Evolutionary conservation across 92 coral and sea anemone genomes (phyloP).

Genomic region (Scolanthus callimorphus): DNA sequence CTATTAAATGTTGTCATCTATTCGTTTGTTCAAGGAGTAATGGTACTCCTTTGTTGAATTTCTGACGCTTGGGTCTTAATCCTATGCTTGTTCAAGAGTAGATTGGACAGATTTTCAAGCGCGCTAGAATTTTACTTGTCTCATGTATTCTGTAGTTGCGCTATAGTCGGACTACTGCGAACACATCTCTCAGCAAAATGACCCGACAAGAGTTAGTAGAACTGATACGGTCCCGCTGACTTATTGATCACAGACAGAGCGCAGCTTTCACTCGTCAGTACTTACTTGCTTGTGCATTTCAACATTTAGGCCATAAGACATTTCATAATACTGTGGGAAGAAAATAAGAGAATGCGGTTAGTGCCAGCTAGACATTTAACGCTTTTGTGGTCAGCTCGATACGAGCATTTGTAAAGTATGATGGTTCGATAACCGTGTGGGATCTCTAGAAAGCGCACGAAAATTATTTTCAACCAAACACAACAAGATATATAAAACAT

Average conservation of each 20-base stretch:
- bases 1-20: conserved; percentile 79
- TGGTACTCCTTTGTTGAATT: conserved; percentile 78
- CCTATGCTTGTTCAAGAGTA: conserved; percentile 59
- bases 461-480: too few relatives aligned
- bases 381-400: conserved; percentile 4
- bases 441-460: too few relatives aligned
- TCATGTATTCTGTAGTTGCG: conserved; percentile 56
- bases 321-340: conserved; percentile 93
- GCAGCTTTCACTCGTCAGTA: conserved; percentile 37
- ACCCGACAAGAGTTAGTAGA: conserved; percentile 58
- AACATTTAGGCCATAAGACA: conserved; percentile 99
- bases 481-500: too few relatives aligned
- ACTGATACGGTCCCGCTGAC: conserved; percentile 51
- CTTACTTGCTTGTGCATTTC: conserved; percentile 99
- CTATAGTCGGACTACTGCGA: background rate
- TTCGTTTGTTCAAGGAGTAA: conserved; percentile 81
- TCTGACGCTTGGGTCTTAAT: conserved; percentile 83
- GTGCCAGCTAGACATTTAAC: conserved; percentile 35
- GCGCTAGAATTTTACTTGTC: conserved; percentile 32
- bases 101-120: conserved; percentile 22
- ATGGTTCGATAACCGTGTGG: too few relatives aligned
- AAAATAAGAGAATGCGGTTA: conserved; percentile 50
- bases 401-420: too few relatives aligned
- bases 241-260: conserved; percentile 36
- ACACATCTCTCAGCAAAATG: conserved; percentile 59